phyloP scores from a whole-genome alignment of 2,797 vertebrate species.

The Cyclopterus lumpus region DNA sequence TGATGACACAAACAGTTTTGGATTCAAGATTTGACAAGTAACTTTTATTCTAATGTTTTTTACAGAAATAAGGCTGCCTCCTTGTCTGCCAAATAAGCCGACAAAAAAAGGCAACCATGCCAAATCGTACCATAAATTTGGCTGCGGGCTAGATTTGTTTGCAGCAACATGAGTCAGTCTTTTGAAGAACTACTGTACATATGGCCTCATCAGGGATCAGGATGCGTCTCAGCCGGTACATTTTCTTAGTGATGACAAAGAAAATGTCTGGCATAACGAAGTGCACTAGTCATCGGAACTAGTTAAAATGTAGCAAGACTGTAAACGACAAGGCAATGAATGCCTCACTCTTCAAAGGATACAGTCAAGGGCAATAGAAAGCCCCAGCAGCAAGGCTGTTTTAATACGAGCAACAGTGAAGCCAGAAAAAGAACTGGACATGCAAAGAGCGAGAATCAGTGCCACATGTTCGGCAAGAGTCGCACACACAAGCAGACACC shows the following conservation, averaged over 20 bases:
- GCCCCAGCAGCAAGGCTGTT: constrained; percentile 34
- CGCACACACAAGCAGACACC: constrained; percentile 6
- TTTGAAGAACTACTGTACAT: constrained; percentile 43
- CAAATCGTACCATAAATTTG: constrained; percentile 27
- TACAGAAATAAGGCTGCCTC: constrained; percentile 2
- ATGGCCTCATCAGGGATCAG: constrained; percentile 56
- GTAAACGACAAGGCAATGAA: constrained; percentile 52
- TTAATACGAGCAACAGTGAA: constrained; percentile 18
- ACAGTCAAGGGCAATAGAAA: constrained; percentile 50
- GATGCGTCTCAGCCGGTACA: constrained; percentile 59
- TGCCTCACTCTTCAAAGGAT: constrained; percentile 39
- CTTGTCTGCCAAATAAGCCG: constrained; percentile 28
- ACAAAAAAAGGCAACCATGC: constrained; percentile 22
- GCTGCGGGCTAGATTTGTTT: constrained; percentile 42
- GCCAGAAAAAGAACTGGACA: constrained; percentile 28
- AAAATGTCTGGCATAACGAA: constrained; percentile 62
- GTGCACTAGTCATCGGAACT: constrained; percentile 56
- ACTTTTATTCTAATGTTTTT: constrained; percentile 1
- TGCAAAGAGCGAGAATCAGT: constrained; percentile 23
- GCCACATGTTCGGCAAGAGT: constrained; percentile 10
- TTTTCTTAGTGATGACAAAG: constrained; percentile 61
- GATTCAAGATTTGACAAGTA: constrained; percentile 10
- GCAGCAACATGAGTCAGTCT: constrained; percentile 55
- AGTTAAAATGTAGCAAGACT: constrained; percentile 52
- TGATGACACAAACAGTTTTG: constrained; percentile 16